Evolutionary conservation across 2,888 invertebrate species (phyloP).

Genomic region (Xestia xanthographa): DNA sequence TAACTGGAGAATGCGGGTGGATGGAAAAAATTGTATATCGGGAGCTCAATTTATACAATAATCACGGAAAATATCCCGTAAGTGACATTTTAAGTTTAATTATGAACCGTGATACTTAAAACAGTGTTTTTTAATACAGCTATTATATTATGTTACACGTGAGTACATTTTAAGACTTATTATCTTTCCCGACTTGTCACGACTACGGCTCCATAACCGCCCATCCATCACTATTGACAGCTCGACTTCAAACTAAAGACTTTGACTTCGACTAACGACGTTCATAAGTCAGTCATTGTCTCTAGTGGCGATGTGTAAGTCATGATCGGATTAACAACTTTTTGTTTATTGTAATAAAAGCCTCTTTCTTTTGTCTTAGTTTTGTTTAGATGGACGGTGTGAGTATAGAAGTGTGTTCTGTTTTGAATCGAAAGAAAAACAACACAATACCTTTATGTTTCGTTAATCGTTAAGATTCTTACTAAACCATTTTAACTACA

Average conservation of each 20-base stretch:
- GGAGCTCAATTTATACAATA: too few species aligned
- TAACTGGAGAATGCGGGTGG: too few species aligned
- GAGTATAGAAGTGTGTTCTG: neutral
- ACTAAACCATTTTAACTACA: neutral
- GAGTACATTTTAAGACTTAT: neutral
- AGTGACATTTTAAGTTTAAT: too few species aligned
- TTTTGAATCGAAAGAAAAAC: neutral
- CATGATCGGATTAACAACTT: conserved; percentile 53
- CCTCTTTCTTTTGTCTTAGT: conserved; percentile 42
- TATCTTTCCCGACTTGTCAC: conserved; percentile 19
- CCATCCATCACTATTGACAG: conserved; percentile 65
- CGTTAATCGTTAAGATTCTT: neutral
- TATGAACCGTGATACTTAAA: too few species aligned
- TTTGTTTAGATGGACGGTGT: conserved; percentile 22
- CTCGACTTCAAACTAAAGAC: conserved; percentile 54
- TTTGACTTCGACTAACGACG: conserved; percentile 60
- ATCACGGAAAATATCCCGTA: too few species aligned
- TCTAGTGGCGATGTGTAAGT: conserved; percentile 33
- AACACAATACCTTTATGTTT: too few species aligned
- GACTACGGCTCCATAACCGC: conserved; percentile 46
- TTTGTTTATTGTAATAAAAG: conserved; percentile 46
- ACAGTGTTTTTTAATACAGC: too few species aligned
- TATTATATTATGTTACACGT: neutral
- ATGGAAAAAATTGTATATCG: too few species aligned
- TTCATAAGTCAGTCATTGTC: conserved; percentile 67